Conservation (phyloP, 2,113 vertebrate species). For the Falcunculus frontatus region DNA sequence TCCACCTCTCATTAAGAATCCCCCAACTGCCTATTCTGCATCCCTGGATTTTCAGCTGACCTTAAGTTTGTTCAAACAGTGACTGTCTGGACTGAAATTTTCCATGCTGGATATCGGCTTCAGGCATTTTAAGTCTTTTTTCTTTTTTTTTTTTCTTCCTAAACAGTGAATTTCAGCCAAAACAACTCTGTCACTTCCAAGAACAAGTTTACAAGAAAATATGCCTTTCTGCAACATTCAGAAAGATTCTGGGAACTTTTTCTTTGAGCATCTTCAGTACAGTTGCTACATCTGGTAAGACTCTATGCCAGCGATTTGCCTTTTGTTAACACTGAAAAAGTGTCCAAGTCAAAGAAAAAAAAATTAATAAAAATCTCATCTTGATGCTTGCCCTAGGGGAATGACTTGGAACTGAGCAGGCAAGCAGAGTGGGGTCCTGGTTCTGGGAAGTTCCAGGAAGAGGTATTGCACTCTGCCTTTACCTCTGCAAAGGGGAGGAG, state of each 20-base stretch:
- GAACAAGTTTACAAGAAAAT: constrained; percentile 38
- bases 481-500: background rate
- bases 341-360: background rate
- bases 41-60: background rate
- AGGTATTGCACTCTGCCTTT: rapidly evolving
- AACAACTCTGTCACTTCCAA: constrained; percentile 9
- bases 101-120: background rate
- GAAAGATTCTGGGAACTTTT: constrained; percentile 19
- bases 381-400: background rate
- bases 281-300: background rate
- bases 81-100: background rate
- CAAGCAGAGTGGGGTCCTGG: rapidly evolving
- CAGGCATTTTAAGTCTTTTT: background rate
- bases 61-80: background rate
- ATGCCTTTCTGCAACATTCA: background rate
- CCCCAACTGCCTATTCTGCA: background rate
- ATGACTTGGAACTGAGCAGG: background rate
- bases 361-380: background rate
- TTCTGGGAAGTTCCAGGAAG: background rate
- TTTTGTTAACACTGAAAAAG: background rate
- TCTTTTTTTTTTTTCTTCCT: background rate
- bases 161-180: background rate
- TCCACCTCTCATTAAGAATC: background rate
- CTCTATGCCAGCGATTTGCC: background rate
- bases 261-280: background rate